phyloP scores from a whole-genome alignment of 2,113 vertebrate genomes.

The Addax nasomaculatus region DNA sequence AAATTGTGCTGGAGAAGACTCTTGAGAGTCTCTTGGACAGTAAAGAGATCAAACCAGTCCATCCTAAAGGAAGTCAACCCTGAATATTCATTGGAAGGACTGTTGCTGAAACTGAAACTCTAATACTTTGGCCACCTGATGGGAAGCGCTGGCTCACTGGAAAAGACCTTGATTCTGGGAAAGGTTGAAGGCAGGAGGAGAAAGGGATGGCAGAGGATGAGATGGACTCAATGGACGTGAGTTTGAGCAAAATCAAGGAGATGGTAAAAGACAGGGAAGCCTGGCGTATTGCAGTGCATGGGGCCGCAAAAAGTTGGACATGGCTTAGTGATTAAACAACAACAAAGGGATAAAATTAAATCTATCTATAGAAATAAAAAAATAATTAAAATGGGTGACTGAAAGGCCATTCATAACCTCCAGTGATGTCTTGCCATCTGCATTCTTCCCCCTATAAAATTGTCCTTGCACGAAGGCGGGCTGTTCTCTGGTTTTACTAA shows the following conservation, averaged over 20 bases:
- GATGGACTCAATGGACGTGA: not conserved
- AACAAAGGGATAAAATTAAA: not conserved
- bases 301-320: not conserved
- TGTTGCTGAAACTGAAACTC: not conserved
- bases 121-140: not conserved
- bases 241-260: not conserved
- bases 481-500: not conserved
- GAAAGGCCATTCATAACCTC: not conserved
- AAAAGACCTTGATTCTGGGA: not conserved
- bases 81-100: not conserved
- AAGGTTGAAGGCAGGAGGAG: not conserved
- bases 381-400: not conserved
- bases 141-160: not conserved
- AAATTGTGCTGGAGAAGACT: not conserved
- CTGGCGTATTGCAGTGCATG: not conserved
- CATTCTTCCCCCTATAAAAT: not conserved
- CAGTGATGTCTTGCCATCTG: not conserved
- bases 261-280: not conserved
- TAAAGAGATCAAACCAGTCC: not conserved
- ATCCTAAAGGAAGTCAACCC: not conserved
- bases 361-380: not conserved
- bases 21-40: not conserved
- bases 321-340: not conserved
- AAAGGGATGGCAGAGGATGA: not conserved
- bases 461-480: accelerated